These are phyloP conservation scores for Chloroclysta siterata DNA, from an alignment of 2,888 invertebrate species.

Conservation along the genomic window DNA sequence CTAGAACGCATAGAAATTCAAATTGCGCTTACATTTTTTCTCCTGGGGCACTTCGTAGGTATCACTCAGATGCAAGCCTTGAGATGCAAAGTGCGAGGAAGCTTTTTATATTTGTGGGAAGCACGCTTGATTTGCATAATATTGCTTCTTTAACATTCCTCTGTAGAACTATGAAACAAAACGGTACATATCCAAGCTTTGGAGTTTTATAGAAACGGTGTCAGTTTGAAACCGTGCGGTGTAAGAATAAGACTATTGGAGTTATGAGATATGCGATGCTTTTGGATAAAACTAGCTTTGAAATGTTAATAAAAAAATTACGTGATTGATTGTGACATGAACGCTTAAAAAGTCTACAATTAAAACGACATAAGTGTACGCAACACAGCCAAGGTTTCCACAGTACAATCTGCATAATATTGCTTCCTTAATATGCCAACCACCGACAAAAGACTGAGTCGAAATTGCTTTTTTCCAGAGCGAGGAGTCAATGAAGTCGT, in stretches of 20 bases:
- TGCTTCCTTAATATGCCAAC: conserved; percentile 79
- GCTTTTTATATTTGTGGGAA: conserved; percentile 83
- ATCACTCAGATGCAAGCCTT: conserved; percentile 82
- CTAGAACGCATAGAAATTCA: conserved; percentile 81
- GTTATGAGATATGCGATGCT: neutral
- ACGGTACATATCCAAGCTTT: conserved; percentile 56
- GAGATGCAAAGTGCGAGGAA: conserved; percentile 83
- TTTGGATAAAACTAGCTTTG: neutral
- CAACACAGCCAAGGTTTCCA: conserved; percentile 35
- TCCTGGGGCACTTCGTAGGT: conserved; percentile 72
- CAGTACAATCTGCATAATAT: conserved; percentile 77
- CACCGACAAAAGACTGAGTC: conserved; percentile 62
- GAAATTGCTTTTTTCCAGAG: conserved; percentile 79
- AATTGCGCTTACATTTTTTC: conserved; percentile 81
- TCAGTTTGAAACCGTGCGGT: neutral
- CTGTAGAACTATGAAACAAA: conserved; percentile 68
- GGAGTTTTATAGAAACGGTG: conserved; percentile 41
- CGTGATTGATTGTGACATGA: neutral
- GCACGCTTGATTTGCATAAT: conserved; percentile 82
- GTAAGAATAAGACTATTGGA: neutral
- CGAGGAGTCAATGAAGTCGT: conserved; percentile 76
- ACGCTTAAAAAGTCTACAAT: neutral
- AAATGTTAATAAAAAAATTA: neutral
- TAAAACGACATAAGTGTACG: conserved; percentile 5
- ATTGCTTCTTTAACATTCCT: conserved; percentile 84